A percentile compares a stretch with the other conserved stretches of the same genome.
phyloP scores from a whole-genome alignment of 2,888 invertebrate species.

The Meganola albula region DNA sequence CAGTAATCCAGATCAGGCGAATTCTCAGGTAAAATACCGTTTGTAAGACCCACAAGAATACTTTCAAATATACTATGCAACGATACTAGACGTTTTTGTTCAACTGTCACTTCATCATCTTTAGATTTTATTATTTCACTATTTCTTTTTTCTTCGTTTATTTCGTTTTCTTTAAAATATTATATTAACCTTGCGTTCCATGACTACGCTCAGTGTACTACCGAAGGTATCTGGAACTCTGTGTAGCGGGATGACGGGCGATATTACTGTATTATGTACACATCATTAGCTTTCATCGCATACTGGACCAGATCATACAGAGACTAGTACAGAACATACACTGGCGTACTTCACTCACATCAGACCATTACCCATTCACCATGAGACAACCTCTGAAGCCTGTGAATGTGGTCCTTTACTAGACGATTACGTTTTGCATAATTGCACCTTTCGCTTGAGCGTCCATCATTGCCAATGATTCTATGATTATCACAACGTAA shows the following conservation, averaged over 20 bases:
- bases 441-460: constrained; percentile 15
- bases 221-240: constrained; percentile 42
- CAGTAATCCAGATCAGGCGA: constrained; percentile 84
- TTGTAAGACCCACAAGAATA: constrained; percentile 74
- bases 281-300: constrained; percentile 67
- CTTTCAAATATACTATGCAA: constrained; percentile 73
- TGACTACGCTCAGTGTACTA: constrained; percentile 64
- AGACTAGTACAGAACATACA: constrained; percentile 66
- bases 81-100: constrained; percentile 69
- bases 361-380: constrained; percentile 67
- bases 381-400: constrained; percentile 60
- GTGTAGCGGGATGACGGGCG: constrained; percentile 23
- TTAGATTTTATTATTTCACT: constrained; percentile 66
- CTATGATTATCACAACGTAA: constrained; percentile 35
- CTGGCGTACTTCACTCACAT: constrained; percentile 75
- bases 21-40: constrained; percentile 81
- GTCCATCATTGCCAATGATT: background rate
- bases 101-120: constrained; percentile 70
- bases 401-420: constrained; percentile 64
- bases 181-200: constrained; percentile 51
- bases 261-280: constrained; percentile 44
- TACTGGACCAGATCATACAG: constrained; percentile 65
- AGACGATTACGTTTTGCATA: constrained; percentile 49
- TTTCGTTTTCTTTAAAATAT: too few species aligned
- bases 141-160: constrained; percentile 55